A percentile compares a stretch with the other conserved stretches of the same genome.
Conservation (phyloP, 2,888 invertebrate species). For the Odontomyia ornata region DNA sequence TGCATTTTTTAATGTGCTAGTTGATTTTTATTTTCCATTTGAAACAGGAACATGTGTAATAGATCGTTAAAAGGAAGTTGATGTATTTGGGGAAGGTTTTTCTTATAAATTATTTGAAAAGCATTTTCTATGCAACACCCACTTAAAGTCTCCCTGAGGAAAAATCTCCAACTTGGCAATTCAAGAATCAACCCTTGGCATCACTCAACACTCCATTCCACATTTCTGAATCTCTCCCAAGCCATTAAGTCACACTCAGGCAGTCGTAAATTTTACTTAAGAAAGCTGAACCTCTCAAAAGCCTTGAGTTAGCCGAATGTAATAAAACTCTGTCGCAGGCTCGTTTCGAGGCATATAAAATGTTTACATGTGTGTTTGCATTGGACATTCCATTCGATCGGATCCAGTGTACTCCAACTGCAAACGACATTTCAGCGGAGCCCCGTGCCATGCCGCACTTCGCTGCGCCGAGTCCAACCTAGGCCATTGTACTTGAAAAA, state of each 20-base stretch:
- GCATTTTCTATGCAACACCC: no score
- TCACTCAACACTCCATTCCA: no score
- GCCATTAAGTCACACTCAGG: background rate
- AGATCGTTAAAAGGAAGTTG: no score
- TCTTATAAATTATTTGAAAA: no score
- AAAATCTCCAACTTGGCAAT: no score
- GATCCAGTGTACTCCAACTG: background rate
- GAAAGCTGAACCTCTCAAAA: conserved; percentile 25
- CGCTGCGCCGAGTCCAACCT: background rate
- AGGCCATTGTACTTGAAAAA: conserved; percentile 42
- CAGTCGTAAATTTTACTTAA: conserved; percentile 14
- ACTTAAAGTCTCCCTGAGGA: no score
- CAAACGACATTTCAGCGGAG: conserved; percentile 8
- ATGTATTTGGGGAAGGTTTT: no score
- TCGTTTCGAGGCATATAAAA: background rate
- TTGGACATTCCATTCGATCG: conserved; percentile 38
- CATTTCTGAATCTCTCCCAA: background rate
- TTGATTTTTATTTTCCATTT: no score
- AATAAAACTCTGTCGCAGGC: conserved; percentile 28
- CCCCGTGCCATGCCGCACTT: no score
- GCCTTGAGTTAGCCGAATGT: background rate
- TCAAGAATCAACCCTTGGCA: background rate
- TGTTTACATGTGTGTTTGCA: conserved; percentile 30
- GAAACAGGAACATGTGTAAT: no score
- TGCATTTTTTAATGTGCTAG: no score